These are phyloP conservation scores for Phymorhynchus buccinoides DNA, from an alignment of 1,140 invertebrate genomes.

Conservation along the genomic window DNA sequence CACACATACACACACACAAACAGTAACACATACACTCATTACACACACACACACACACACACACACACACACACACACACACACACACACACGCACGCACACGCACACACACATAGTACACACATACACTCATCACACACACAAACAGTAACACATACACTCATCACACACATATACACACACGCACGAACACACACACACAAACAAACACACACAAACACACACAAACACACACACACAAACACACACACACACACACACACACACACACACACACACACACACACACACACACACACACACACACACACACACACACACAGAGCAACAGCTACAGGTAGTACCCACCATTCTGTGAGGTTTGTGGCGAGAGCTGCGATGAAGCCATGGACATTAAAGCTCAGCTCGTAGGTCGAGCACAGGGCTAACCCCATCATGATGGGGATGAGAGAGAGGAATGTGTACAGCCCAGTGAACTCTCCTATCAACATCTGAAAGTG, in stretches of 20 bases:
- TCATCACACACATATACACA: not conserved
- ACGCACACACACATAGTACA: not conserved
- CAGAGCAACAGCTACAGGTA: not conserved
- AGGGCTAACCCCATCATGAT: slow-evolving; percentile 89
- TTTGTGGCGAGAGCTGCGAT: slow-evolving; percentile 86
- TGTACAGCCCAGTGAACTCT: slow-evolving; percentile 81
- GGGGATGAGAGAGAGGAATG: slow-evolving; percentile 85
- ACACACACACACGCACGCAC: not conserved
- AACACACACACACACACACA: too few species aligned
- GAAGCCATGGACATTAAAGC: slow-evolving; percentile 85
- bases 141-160: not conserved
- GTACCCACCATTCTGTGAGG: slow-evolving; percentile 84
- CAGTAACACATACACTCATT: too few species aligned
- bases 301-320: slow-evolving; percentile 17
- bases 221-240: too few species aligned
- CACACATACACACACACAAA: too few species aligned
- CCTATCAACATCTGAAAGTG: slow-evolving; percentile 79
- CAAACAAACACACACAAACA: not conserved
- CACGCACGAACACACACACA: not conserved
- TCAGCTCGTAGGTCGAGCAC: slow-evolving; percentile 88
- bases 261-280: too few species aligned
- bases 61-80: not conserved
- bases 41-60: too few species aligned
- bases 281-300: not conserved
- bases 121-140: not conserved